Base-by-base conservation (phyloP, 37 sponge, comb jelly and placozoan genomes). In the Dysidea cf. avara region DNA sequence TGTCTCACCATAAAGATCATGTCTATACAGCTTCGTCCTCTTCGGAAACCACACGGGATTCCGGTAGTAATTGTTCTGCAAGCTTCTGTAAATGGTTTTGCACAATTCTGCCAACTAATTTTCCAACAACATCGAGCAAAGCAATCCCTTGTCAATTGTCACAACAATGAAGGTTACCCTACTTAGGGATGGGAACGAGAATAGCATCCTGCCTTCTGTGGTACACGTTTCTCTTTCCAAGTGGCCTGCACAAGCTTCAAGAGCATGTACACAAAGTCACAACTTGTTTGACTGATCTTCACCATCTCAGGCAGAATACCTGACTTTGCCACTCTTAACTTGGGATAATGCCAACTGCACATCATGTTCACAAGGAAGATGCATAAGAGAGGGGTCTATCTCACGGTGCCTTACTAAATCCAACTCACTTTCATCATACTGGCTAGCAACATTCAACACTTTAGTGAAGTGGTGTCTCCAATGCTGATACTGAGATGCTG, bases 1-100 rank as follows among this genome's bases (percentile, higher is more conserved):
- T 81, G 81, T 46, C 79, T 36, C 2, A 50, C 60, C 37, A 56
- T 69, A 68, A 78, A 43, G 9, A 43, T 43, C 46, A 43, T 43
- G 9, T 43, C 46, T 43, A 9, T 43, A 9, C 46, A 43, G 7
- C 79, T 69, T 28, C 69, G 25, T 26, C 60, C 79, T n/a, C 71
- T 81, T 43, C 81, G 22, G 25, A 81, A 81, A 20, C 72, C 72
- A 81, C 81, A 71, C 73, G 73, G 50, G 81, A 71, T 34, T 81
- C 73, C 9, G 46, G 46, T 43, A 43, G 9, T 9, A 12, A 5
- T 9, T 9, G 5, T 43, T 43, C 46, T 9, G 78, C 68, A 21
- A 77, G 52, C 53, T 25, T 16, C 46, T 67, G 68, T 24, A 59
- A 59, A 24, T 69, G 35, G 18, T 78, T 69, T 46, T 81, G 81